These are phyloP conservation scores for Hipparchia sbordonii DNA, from an alignment of 2,888 invertebrate genomes.

Conservation along the genomic window DNA sequence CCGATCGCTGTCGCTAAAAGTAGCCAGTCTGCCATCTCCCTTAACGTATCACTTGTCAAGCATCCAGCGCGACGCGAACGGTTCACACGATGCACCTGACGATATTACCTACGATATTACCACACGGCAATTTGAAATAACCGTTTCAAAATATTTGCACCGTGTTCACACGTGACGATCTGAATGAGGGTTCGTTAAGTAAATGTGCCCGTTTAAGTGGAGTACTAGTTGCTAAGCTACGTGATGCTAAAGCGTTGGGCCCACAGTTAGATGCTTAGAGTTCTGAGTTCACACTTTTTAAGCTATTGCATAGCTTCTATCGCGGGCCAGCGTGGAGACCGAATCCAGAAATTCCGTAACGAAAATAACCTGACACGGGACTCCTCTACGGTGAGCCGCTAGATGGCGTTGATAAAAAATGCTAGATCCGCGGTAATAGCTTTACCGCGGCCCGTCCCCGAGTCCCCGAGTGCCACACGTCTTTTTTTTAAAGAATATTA, in stretches of 20 bases:
- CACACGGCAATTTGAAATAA: constrained; percentile 34
- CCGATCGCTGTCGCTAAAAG: too few relatives aligned
- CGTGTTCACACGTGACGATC: constrained; percentile 31
- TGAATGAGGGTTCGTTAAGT: constrained; percentile 34
- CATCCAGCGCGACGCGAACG: constrained; percentile 15
- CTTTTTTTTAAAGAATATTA: too few relatives aligned
- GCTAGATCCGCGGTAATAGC: too few relatives aligned
- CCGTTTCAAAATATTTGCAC: constrained; percentile 38
- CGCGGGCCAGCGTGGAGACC: too few relatives aligned
- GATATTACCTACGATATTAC: constrained; percentile 28
- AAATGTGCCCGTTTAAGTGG: constrained; percentile 31
- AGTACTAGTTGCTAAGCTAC: constrained; percentile 14
- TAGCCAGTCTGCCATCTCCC: too few relatives aligned
- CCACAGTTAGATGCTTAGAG: neutral
- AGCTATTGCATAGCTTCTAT: too few relatives aligned
- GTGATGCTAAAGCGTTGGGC: constrained; percentile 22
- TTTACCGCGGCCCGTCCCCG: too few relatives aligned
- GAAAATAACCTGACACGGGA: too few relatives aligned
- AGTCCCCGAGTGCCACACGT: too few relatives aligned
- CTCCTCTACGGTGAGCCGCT: too few relatives aligned
- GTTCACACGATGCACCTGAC: constrained; percentile 38
- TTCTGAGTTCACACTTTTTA: neutral
- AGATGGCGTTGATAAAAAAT: too few relatives aligned
- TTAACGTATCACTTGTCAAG: neutral
- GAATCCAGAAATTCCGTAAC: too few relatives aligned